Percentiles rank a stretch among this genome's conserved stretches.
Evolutionary conservation across 2,888 invertebrate species (phyloP).

Genomic region (Copidosoma aretas): DNA sequence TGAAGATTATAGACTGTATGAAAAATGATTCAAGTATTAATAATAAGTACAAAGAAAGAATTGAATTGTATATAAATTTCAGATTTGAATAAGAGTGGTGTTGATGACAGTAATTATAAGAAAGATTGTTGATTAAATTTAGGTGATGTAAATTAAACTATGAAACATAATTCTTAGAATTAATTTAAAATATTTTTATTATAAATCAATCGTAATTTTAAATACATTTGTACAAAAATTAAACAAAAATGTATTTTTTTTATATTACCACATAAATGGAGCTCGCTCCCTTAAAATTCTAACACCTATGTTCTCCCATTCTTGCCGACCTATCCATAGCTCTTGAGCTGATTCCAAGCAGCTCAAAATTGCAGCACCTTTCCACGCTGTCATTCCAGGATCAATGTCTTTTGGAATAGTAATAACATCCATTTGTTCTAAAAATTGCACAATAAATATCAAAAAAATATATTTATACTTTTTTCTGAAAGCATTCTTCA

Average conservation of each 20-base stretch:
- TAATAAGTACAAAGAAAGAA: too few relatives aligned
- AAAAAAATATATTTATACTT: slow-evolving; percentile 8
- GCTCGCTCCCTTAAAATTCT: slow-evolving; percentile 87
- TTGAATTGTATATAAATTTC: slow-evolving; percentile 11
- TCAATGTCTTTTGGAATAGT: slow-evolving; percentile 92
- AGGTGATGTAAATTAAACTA: background rate
- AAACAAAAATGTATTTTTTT: slow-evolving; percentile 15
- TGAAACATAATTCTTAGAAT: slow-evolving; percentile 8
- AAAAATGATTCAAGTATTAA: too few relatives aligned
- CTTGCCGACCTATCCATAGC: slow-evolving; percentile 84
- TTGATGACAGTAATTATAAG: background rate
- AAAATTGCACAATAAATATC: slow-evolving; percentile 28
- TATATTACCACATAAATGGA: slow-evolving; percentile 82
- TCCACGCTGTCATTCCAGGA: slow-evolving; percentile 89
- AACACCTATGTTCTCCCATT: slow-evolving; percentile 87
- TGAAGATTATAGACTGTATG: background rate
- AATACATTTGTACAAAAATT: slow-evolving; percentile 22
- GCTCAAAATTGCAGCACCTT: slow-evolving; percentile 92
- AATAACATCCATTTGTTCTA: slow-evolving; percentile 86
- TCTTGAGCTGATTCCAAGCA: slow-evolving; percentile 92
- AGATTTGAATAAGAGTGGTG: background rate
- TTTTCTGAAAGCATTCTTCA: slow-evolving; percentile 44
- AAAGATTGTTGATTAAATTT: too few relatives aligned
- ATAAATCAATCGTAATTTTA: slow-evolving; percentile 12
- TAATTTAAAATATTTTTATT: slow-evolving; percentile 12